phyloP scores from a whole-genome alignment of 30 jellyfish, hydroid and myxozoan genomes.

The Aurelia sp. region DNA sequence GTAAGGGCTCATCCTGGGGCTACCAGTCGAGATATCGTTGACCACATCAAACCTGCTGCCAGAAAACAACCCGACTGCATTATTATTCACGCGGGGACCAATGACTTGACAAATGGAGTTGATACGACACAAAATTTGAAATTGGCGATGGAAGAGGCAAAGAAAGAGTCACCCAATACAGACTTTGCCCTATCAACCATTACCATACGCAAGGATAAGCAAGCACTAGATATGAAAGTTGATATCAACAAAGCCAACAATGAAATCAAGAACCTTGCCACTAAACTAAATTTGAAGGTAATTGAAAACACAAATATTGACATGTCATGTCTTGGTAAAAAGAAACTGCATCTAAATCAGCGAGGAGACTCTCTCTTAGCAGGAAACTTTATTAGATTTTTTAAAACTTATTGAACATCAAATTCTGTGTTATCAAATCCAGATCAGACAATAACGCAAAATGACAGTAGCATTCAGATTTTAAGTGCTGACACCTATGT shows the following conservation, averaged over 20 bases:
- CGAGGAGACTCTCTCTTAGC: conserved; percentile 11
- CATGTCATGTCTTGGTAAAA: no score
- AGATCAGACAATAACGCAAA: not conserved
- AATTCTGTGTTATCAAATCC: conserved; percentile 7
- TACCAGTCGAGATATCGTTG: conserved; percentile 29
- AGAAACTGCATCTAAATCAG: not conserved
- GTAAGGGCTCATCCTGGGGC: conserved; percentile 1
- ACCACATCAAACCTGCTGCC: conserved; percentile 14
- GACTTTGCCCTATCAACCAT: conserved; percentile 4
- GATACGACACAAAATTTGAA: conserved; percentile 24
- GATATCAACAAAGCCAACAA: conserved; percentile 6
- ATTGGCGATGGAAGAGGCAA: conserved; percentile 6
- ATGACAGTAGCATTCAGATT: not conserved
- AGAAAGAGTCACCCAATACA: conserved; percentile 15
- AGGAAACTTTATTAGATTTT: conserved; percentile 8
- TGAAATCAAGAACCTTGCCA: conserved; percentile 16
- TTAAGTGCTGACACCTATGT: not conserved
- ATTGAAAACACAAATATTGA: no score
- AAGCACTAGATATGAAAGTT: conserved; percentile 6
- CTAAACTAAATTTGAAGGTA: not conserved
- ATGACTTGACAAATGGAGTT: conserved; percentile 26
- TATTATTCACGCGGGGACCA: conserved; percentile 3
- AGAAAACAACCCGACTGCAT: conserved; percentile 17
- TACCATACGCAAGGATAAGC: conserved; percentile 6
- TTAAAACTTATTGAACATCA: conserved; percentile 1